Conservation (phyloP, 2,888 invertebrate species). For the Laspeyria flexula region DNA sequence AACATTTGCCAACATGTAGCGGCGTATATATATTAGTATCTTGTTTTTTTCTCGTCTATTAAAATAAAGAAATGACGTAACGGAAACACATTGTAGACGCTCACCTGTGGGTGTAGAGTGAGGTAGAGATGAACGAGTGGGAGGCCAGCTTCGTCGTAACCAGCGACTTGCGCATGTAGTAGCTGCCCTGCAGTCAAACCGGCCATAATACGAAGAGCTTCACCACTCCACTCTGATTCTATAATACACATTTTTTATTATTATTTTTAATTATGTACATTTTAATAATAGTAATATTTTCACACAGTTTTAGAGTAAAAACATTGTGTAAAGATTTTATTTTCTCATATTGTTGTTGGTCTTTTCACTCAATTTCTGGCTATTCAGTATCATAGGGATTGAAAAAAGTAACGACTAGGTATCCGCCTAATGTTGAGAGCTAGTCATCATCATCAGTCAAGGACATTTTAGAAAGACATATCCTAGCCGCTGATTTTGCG, state of each 20-base stretch:
- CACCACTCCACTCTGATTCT: conserved; percentile 90
- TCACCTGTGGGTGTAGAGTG: conserved; percentile 90
- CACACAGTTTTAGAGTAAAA: too few relatives aligned
- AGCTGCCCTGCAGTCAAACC: conserved; percentile 93
- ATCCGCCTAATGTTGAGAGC: too few relatives aligned
- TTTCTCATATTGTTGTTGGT: too few relatives aligned
- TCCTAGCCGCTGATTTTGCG: too few relatives aligned
- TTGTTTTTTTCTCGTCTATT: not conserved
- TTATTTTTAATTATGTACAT: too few relatives aligned
- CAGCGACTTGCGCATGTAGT: conserved; percentile 95
- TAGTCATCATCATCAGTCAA: too few relatives aligned
- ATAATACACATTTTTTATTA: conserved; percentile 9
- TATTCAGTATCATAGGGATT: too few relatives aligned
- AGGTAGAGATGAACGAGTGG: conserved; percentile 94
- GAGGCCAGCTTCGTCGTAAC: conserved; percentile 91
- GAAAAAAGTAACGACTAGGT: too few relatives aligned
- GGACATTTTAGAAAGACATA: too few relatives aligned
- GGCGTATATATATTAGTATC: not conserved
- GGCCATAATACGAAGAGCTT: conserved; percentile 92
- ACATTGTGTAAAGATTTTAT: too few relatives aligned
- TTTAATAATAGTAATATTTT: too few relatives aligned
- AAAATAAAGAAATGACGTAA: not conserved
- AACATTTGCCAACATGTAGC: conserved; percentile 18
- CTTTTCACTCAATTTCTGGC: too few relatives aligned
- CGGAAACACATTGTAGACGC: not conserved